phyloP scores from a whole-genome alignment of 64 coral and sea anemone species.

The Montipora cactus region DNA sequence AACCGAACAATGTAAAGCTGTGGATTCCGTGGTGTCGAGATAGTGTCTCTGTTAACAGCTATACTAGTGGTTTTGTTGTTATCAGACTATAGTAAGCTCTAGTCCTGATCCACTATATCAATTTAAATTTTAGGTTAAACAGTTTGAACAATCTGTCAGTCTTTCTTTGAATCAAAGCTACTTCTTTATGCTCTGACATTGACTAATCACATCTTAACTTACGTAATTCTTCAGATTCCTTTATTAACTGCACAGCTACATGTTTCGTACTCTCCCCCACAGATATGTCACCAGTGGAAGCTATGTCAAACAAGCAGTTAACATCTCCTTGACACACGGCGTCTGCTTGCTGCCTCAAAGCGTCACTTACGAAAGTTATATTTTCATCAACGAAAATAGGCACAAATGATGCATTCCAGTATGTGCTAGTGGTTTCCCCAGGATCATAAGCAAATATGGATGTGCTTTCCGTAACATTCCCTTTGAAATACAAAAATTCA shows the following conservation, averaged over 20 bases:
- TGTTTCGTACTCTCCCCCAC: slow-evolving; percentile 51
- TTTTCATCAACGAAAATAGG: slow-evolving; percentile 50
- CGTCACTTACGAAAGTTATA: slow-evolving; percentile 14
- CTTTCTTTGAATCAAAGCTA: too few relatives aligned
- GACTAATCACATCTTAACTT: neutral
- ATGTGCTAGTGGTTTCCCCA: slow-evolving; percentile 6
- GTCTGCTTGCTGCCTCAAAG: neutral
- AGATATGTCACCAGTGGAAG: slow-evolving; percentile 23
- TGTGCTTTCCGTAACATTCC: slow-evolving; percentile 40
- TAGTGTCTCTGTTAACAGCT: too few relatives aligned
- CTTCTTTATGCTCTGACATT: too few relatives aligned
- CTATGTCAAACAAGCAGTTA: slow-evolving; percentile 24
- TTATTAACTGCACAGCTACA: slow-evolving; percentile 17
- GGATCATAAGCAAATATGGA: slow-evolving; percentile 30
- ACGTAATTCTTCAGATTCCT: slow-evolving; percentile 41
- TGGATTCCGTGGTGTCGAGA: too few relatives aligned
- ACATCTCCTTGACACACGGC: slow-evolving; percentile 49
- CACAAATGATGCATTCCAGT: slow-evolving; percentile 28
- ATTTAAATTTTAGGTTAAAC: too few relatives aligned
- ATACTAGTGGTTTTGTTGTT: too few relatives aligned
- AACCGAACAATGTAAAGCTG: too few relatives aligned
- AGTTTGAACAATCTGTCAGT: too few relatives aligned
- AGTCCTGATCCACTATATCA: too few relatives aligned
- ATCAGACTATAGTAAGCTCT: too few relatives aligned
- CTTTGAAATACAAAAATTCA: slow-evolving; percentile 15